These are phyloP conservation scores for Hypothenemus hampei DNA, from an alignment of 1,140 invertebrate species.

Conservation along the genomic window DNA sequence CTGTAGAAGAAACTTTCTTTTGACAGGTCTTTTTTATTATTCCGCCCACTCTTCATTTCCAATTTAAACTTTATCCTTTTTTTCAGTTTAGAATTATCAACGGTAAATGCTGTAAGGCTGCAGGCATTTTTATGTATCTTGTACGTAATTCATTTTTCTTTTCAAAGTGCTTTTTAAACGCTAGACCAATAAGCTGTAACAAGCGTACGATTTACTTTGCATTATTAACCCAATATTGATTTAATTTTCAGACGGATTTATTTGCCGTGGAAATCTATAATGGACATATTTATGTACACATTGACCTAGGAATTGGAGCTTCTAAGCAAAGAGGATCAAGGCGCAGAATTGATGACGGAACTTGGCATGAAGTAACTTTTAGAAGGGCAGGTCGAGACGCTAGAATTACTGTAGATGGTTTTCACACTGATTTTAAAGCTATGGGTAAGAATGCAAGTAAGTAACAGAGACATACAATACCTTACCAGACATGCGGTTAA, in stretches of 20 bases:
- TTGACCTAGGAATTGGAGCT: constrained; percentile 88
- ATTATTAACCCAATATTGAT: no score
- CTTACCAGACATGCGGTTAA: constrained; percentile 9
- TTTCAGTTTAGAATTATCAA: constrained; percentile 18
- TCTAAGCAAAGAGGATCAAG: constrained; percentile 79
- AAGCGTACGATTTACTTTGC: no score
- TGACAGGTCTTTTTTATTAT: no score
- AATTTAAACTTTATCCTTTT: constrained; percentile 1
- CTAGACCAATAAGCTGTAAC: no score
- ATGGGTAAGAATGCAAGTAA: constrained; percentile 55
- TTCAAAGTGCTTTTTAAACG: no score
- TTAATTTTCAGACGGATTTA: constrained; percentile 65
- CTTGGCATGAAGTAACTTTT: constrained; percentile 86
- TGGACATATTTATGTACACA: constrained; percentile 86
- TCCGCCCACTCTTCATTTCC: no score
- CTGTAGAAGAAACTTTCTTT: no score
- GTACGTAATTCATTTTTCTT: constrained; percentile 12
- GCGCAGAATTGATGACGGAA: constrained; percentile 79
- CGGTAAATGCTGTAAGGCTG: constrained; percentile 17
- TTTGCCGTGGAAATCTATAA: constrained; percentile 92
- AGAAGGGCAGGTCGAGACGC: constrained; percentile 75
- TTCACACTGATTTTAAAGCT: constrained; percentile 84
- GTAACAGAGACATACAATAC: constrained; percentile 28
- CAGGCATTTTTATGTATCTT: constrained; percentile 11
- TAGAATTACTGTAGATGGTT: constrained; percentile 83